These are phyloP conservation scores for Eledona agricola DNA, from an alignment of 2,888 invertebrate species.

Conservation along the genomic window DNA sequence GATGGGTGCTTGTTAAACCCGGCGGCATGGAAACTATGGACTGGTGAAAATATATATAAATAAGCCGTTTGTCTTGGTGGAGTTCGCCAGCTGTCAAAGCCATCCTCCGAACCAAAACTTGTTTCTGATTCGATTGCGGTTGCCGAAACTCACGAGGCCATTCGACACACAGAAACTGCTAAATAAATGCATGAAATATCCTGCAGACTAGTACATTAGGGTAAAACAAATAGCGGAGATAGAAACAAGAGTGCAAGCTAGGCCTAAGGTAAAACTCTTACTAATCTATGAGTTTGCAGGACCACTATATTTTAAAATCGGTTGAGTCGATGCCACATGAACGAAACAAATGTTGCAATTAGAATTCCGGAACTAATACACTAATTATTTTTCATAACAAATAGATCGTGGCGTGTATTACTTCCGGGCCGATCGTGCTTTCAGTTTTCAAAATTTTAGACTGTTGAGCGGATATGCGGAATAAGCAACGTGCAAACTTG, in stretches of 20 bases:
- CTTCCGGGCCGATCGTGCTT: constrained; percentile 19
- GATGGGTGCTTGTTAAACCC: too few relatives aligned
- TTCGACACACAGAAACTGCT: constrained; percentile 42
- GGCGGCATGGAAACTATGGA: too few relatives aligned
- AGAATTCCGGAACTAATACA: constrained; percentile 6
- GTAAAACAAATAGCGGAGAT: constrained; percentile 39
- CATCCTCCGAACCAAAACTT: constrained; percentile 14
- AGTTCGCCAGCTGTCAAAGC: constrained; percentile 19
- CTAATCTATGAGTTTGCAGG: constrained; percentile 51
- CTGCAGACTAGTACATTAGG: constrained; percentile 50
- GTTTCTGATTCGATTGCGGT: constrained; percentile 11
- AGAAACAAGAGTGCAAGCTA: constrained; percentile 46
- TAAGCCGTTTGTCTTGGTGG: constrained; percentile 5
- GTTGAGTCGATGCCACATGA: constrained; percentile 35
- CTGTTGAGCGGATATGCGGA: too few relatives aligned
- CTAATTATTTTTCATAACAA: constrained; percentile 27
- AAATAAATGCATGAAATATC: constrained; percentile 40
- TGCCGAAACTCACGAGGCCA: constrained; percentile 44
- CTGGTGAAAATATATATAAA: too few relatives aligned
- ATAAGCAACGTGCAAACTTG: too few relatives aligned
- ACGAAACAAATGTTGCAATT: constrained; percentile 16
- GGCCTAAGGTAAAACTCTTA: constrained; percentile 49
- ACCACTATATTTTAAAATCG: constrained; percentile 39
- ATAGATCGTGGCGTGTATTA: constrained; percentile 7
- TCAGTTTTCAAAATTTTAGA: constrained; percentile 17